phyloP scores from a whole-genome alignment of 2,113 vertebrate genomes.

The Malurus cyaneus region DNA sequence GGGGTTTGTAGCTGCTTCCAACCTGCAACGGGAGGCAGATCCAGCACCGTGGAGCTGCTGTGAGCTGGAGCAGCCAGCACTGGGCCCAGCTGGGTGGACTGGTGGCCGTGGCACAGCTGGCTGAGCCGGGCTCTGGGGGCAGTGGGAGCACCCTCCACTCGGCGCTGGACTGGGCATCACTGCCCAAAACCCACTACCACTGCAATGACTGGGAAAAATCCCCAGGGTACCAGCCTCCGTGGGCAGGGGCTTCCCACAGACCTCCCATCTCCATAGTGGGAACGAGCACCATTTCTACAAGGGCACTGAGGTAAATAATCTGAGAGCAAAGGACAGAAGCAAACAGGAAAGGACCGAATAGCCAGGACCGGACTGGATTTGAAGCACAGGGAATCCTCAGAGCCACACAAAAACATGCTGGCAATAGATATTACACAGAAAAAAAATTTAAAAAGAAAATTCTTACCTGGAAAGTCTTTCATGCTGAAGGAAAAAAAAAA shows the following conservation, averaged over 20 bases:
- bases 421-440: neutral
- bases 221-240: neutral
- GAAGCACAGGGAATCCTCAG: neutral
- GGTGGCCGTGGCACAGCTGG: neutral
- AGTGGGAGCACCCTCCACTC: neutral
- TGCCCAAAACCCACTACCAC: neutral
- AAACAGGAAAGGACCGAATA: neutral
- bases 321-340: neutral
- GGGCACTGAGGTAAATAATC: neutral
- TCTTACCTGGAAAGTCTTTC: constrained; percentile 89
- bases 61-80: neutral
- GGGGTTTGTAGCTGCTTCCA: constrained; percentile 78
- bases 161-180: neutral
- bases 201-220: neutral
- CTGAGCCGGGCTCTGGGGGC: neutral
- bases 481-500: constrained; percentile 77
- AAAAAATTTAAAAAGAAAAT: neutral
- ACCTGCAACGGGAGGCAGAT: constrained; percentile 59
- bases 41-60: neutral
- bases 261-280: neutral
- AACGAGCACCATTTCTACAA: neutral
- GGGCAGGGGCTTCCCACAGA: neutral
- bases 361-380: neutral
- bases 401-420: neutral
- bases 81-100: neutral